phyloP scores from a whole-genome alignment of 2,113 vertebrate species.

The Phoenicopterus ruber region DNA sequence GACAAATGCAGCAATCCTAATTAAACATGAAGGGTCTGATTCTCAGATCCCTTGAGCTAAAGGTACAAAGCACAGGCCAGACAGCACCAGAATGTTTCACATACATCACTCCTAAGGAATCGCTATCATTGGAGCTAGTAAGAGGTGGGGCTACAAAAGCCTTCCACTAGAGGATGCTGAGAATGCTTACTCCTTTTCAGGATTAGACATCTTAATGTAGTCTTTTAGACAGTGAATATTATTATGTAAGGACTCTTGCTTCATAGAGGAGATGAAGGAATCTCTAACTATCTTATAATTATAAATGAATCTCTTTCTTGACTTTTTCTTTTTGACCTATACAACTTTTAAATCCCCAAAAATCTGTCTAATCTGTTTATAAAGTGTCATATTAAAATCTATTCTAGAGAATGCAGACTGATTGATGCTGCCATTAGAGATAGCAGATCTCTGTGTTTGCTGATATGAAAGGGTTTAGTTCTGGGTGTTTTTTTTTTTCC shows the following conservation, averaged over 20 bases:
- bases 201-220: background rate
- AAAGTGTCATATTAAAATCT: background rate
- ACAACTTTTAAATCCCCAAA: background rate
- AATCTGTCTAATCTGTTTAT: background rate
- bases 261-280: background rate
- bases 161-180: background rate
- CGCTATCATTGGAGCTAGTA: background rate
- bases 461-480: background rate
- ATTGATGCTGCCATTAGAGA: background rate
- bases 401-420: background rate
- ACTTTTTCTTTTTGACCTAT: background rate
- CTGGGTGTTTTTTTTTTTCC: background rate
- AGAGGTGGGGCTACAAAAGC: background rate
- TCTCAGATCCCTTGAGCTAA: background rate
- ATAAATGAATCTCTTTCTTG: background rate
- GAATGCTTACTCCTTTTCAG: background rate
- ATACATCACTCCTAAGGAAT: background rate
- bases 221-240: background rate
- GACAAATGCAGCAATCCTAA: background rate
- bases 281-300: background rate
- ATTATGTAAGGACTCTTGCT: background rate
- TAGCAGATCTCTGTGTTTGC: background rate
- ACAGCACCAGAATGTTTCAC: background rate
- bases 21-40: background rate
- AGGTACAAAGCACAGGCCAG: background rate